phyloP scores from a whole-genome alignment of 2,888 invertebrate species.

The Atrina japonica region DNA sequence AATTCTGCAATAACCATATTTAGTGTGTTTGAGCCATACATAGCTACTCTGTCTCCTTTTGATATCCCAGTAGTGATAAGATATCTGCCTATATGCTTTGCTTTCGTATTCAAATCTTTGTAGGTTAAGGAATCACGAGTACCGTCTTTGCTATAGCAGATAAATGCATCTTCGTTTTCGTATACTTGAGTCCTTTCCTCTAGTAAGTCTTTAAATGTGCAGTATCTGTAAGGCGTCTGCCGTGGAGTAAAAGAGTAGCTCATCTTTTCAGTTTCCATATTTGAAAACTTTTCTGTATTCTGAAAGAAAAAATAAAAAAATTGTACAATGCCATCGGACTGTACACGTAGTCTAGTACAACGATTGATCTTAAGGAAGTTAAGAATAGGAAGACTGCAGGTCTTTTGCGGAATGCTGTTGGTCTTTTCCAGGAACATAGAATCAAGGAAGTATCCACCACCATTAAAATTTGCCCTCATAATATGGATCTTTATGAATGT shows the following conservation, averaged over 20 bases:
- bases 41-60: constrained; percentile 22
- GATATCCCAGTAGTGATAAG: constrained; percentile 20
- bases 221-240: constrained; percentile 3
- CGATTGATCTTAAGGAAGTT: too few species aligned
- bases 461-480: too few species aligned
- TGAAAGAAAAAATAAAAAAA: too few species aligned
- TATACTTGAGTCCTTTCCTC: neutral
- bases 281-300: too few species aligned
- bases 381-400: too few species aligned
- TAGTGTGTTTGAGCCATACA: constrained; percentile 30
- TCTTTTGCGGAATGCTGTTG: too few species aligned
- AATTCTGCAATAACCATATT: constrained; percentile 28
- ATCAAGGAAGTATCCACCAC: too few species aligned
- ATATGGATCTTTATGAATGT: too few species aligned
- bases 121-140: constrained; percentile 16
- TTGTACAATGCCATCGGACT: too few species aligned
- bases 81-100: constrained; percentile 10
- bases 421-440: too few species aligned
- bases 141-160: constrained; percentile 10
- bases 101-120: neutral
- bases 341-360: too few species aligned
- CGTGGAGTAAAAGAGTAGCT: constrained; percentile 16
- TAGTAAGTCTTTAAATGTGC: constrained; percentile 7
- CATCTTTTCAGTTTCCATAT: too few species aligned
- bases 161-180: constrained; percentile 12